Conservation (phyloP, 1,140 invertebrate species). For the Drosophila bocqueti region DNA sequence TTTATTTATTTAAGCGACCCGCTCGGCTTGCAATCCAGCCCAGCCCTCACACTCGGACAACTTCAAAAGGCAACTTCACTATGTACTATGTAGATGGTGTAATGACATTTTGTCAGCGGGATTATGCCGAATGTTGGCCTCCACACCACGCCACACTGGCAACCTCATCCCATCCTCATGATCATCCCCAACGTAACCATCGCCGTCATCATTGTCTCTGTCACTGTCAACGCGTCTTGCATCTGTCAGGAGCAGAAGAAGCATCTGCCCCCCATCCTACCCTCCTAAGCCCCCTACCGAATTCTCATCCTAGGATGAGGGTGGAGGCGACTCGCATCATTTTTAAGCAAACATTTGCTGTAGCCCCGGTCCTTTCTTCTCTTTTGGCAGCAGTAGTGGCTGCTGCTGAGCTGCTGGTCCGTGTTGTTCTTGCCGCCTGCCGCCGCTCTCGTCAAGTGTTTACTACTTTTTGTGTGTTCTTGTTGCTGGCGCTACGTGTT, state of each 20-base stretch:
- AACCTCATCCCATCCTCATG: conserved; percentile 13
- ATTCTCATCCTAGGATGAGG: conserved; percentile 2
- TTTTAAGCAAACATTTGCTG: conserved; percentile 79
- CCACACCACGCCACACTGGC: conserved; percentile 3
- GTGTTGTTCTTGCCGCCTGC: conserved; percentile 30
- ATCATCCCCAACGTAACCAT: conserved; percentile 38
- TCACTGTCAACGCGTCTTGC: conserved; percentile 77
- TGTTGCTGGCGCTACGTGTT: conserved; percentile 68
- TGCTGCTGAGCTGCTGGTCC: conserved; percentile 35
- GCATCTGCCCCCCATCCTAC: conserved; percentile 21
- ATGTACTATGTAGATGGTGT: conserved; percentile 66
- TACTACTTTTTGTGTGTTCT: conserved; percentile 66
- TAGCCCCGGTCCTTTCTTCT: conserved; percentile 14
- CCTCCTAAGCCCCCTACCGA: neutral
- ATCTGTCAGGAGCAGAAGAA: conserved; percentile 67
- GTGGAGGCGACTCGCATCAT: conserved; percentile 57
- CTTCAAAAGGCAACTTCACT: conserved; percentile 69
- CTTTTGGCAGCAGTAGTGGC: conserved; percentile 32
- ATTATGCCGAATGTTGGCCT: conserved; percentile 67
- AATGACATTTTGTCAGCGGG: conserved; percentile 78
- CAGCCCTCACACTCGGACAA: conserved; percentile 33
- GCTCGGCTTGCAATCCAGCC: neutral
- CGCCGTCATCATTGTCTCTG: conserved; percentile 70
- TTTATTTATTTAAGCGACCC: conserved; percentile 43
- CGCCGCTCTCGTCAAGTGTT: conserved; percentile 62